Percentiles rank a stretch among this genome's conserved stretches.
Evolutionary conservation across 2,797 vertebrate genomes (phyloP).

Genomic region (Benthosema pterotum): DNA sequence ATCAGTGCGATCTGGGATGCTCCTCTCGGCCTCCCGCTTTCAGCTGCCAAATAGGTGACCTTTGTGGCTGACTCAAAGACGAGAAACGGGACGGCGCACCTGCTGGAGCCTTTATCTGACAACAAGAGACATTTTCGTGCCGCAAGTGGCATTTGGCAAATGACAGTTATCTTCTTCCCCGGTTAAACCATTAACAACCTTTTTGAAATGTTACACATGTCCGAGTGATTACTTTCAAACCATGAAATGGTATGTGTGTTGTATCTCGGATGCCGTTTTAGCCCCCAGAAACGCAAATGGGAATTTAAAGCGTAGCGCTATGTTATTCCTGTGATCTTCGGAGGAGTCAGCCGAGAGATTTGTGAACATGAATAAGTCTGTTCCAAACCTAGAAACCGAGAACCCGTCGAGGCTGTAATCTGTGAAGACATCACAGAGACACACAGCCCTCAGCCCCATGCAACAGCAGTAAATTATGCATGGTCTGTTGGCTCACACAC

Average conservation of each 20-base stretch:
- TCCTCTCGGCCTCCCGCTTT: constrained; percentile 35
- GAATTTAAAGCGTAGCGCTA: too few species aligned
- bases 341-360: constrained; percentile 1
- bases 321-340: constrained; percentile 11
- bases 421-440: background rate
- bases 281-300: background rate
- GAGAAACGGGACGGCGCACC: constrained; percentile 29
- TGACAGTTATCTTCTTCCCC: constrained; percentile 36
- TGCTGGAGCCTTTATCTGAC: constrained; percentile 36
- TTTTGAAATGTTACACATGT: constrained; percentile 42
- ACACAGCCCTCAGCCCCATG: background rate
- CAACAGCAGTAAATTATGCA: background rate
- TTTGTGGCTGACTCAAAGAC: constrained; percentile 48
- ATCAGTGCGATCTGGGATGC: constrained; percentile 36
- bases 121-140: constrained; percentile 44
- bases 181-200: constrained; percentile 61
- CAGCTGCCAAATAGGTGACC: constrained; percentile 44
- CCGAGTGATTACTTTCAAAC: constrained; percentile 37
- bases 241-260: background rate
- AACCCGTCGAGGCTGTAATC: background rate
- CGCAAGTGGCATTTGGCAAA: constrained; percentile 45
- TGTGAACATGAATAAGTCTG: constrained; percentile 1
- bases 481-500: too few species aligned
- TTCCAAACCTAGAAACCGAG: too few species aligned
- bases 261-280: background rate